Percentiles rank a stretch among this genome's conserved stretches.
Conservation (phyloP, 2,797 vertebrate genomes). For the Lophius americanus region DNA sequence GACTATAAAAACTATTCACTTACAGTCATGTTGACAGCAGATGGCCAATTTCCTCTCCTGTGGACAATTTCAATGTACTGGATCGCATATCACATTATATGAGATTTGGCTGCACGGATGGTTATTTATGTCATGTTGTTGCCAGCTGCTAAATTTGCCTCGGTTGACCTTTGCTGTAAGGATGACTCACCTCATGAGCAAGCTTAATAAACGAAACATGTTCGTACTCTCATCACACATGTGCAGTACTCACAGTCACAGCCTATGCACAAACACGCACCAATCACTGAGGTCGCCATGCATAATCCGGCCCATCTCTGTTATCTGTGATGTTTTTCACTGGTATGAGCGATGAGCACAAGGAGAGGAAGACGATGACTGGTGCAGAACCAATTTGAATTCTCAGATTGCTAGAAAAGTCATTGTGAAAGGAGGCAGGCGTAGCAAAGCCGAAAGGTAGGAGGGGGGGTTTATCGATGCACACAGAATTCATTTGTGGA, state of each 20-base stretch:
- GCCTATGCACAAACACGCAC: conserved; percentile 17
- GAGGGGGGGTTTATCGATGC: conserved; percentile 67
- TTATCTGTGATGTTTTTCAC: conserved; percentile 53
- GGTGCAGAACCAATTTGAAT: conserved; percentile 77
- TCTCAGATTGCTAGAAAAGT: conserved; percentile 63
- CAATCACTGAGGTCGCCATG: conserved; percentile 30
- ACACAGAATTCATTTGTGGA: conserved; percentile 68
- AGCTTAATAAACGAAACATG: conserved; percentile 56
- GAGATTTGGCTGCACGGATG: conserved; percentile 45
- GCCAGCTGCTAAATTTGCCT: conserved; percentile 70
- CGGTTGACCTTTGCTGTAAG: conserved; percentile 62
- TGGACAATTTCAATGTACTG: conserved; percentile 64
- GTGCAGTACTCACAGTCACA: conserved; percentile 28
- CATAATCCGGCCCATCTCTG: conserved; percentile 54
- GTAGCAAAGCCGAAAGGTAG: conserved; percentile 22
- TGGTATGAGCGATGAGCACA: conserved; percentile 52
- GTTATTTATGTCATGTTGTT: conserved; percentile 62
- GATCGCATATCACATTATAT: conserved; percentile 50
- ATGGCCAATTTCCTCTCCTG: conserved; percentile 69
- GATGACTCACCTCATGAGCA: conserved; percentile 53
- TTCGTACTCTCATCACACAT: conserved; percentile 30
- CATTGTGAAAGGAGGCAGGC: conserved; percentile 47
- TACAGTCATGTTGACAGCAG: conserved; percentile 64
- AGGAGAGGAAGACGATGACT: conserved; percentile 45
- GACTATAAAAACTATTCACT: conserved; percentile 50